Evolutionary conservation across 2,888 invertebrate species (phyloP).

Genomic region (Drosophila prostipennis): DNA sequence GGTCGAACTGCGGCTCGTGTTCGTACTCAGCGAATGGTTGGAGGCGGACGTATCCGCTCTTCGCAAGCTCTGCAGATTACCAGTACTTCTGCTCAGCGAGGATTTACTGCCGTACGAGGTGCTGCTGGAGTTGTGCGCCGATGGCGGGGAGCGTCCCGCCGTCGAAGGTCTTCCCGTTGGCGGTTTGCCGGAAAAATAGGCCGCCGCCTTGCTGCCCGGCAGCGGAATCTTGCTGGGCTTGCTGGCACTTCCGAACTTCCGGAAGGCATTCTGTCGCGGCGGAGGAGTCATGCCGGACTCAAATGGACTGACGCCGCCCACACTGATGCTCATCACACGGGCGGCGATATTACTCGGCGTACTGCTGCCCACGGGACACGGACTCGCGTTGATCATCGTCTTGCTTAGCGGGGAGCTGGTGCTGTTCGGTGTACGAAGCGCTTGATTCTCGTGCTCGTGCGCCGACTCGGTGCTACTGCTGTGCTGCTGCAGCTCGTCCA

Average conservation of each 20-base stretch:
- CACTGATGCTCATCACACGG: constrained; percentile 80
- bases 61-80: constrained; percentile 83
- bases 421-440: constrained; percentile 44
- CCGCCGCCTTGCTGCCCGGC: constrained; percentile 85
- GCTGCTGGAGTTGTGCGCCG: constrained; percentile 70
- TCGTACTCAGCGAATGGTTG: constrained; percentile 75
- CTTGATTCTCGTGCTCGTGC: constrained; percentile 85
- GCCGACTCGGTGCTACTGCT: constrained; percentile 88
- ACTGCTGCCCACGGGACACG: constrained; percentile 59
- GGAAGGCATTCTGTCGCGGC: constrained; percentile 59
- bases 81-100: constrained; percentile 83
- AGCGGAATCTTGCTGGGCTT: constrained; percentile 91
- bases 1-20: constrained; percentile 82
- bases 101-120: constrained; percentile 80
- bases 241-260: constrained; percentile 74
- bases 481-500: constrained; percentile 85
- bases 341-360: constrained; percentile 65
- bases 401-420: constrained; percentile 48
- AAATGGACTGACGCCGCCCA: constrained; percentile 77
- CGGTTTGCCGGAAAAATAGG: constrained; percentile 87
- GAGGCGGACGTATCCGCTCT: constrained; percentile 85
- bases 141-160: constrained; percentile 76
- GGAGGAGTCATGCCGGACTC: constrained; percentile 56
- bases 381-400: constrained; percentile 54
- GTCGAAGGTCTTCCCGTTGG: constrained; percentile 83